Conservation (phyloP, 2,888 invertebrate genomes). For the Criorhina ranunculi region DNA sequence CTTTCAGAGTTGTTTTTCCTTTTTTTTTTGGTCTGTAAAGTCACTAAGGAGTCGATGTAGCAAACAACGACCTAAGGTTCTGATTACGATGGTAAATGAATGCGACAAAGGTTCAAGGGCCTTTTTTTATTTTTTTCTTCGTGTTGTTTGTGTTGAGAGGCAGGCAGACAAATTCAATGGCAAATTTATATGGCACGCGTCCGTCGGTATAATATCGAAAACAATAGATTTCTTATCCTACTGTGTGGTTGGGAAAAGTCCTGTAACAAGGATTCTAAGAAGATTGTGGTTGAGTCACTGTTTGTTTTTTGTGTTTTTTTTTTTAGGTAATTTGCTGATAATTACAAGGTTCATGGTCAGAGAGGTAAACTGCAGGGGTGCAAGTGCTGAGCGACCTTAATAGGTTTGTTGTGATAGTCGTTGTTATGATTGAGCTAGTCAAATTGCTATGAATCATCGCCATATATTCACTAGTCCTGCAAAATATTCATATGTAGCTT, state of each 20-base stretch:
- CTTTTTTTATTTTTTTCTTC: slow-evolving; percentile 10
- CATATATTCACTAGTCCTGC: too few relatives aligned
- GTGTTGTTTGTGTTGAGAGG: slow-evolving; percentile 17
- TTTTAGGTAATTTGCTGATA: background rate
- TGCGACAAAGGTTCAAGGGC: slow-evolving; percentile 37
- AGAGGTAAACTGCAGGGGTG: too few relatives aligned
- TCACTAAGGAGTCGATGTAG: slow-evolving; percentile 38
- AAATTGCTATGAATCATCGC: too few relatives aligned
- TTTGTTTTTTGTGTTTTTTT: background rate
- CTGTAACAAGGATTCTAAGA: background rate
- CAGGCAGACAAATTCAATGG: slow-evolving; percentile 62
- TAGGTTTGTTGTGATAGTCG: too few relatives aligned
- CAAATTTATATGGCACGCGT: slow-evolving; percentile 70
- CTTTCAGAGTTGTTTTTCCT: background rate
- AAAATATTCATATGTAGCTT: too few relatives aligned
- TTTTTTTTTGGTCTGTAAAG: slow-evolving; percentile 9
- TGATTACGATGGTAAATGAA: slow-evolving; percentile 34
- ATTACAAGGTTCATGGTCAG: background rate
- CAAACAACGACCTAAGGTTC: slow-evolving; percentile 1
- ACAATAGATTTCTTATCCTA: slow-evolving; percentile 51
- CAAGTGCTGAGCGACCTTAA: too few relatives aligned
- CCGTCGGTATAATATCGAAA: slow-evolving; percentile 44
- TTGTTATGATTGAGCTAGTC: too few relatives aligned
- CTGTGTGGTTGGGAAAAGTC: background rate
- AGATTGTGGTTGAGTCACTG: slow-evolving; percentile 17